Conservation (phyloP, 2,888 invertebrate genomes). For the Tetragonula carbonaria region DNA sequence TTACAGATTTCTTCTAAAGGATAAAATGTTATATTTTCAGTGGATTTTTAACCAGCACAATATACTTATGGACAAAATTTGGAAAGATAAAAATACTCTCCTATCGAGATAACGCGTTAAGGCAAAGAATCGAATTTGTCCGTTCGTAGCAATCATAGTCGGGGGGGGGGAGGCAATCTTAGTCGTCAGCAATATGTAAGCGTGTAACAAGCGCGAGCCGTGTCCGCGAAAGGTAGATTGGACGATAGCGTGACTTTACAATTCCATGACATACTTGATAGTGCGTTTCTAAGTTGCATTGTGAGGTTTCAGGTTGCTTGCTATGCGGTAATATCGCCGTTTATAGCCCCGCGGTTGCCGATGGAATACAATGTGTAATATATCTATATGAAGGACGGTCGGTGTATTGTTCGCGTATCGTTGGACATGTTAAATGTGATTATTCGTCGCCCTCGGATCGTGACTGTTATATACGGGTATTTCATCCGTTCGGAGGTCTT, state of each 20-base stretch:
- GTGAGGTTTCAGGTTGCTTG: conserved; percentile 47
- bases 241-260: conserved; percentile 48
- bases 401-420: conserved; percentile 60
- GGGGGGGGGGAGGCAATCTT: background rate
- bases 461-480: conserved; percentile 40
- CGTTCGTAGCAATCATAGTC: conserved; percentile 42
- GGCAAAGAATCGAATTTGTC: conserved; percentile 27
- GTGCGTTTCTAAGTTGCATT: conserved; percentile 50
- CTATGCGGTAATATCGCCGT: conserved; percentile 64
- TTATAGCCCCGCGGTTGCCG: conserved; percentile 55
- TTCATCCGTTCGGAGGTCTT: conserved; percentile 42
- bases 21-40: no score
- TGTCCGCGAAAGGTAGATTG: conserved; percentile 51
- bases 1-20: background rate
- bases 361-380: conserved; percentile 70
- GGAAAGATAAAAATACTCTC: no score
- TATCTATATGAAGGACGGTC: conserved; percentile 47
- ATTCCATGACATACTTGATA: conserved; percentile 61
- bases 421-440: conserved; percentile 72
- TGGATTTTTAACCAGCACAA: no score
- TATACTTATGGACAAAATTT: no score
- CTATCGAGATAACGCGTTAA: background rate
- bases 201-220: conserved; percentile 39
- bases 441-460: conserved; percentile 68
- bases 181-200: conserved; percentile 37